Base-by-base conservation (phyloP, 2,113 vertebrate species). In the Calidris pugnax region DNA sequence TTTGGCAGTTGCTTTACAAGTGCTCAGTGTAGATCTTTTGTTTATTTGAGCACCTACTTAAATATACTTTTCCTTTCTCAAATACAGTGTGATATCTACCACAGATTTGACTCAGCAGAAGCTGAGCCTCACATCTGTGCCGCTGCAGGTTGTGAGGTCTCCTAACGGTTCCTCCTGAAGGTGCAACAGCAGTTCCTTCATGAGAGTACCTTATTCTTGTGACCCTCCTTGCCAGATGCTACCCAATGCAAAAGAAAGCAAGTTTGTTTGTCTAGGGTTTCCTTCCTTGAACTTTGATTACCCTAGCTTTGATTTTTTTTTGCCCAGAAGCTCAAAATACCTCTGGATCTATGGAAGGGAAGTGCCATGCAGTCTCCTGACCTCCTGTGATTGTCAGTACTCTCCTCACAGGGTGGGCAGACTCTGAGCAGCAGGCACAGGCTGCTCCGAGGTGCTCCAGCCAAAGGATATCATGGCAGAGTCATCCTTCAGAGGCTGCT, bases 341-440 rank as follows among this genome's bases (percentile, higher is more conserved):
- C 8, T 85, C 37, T 51, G 27, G 16, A 81, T 6, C 10, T 17
- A 20, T 7, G 16, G 56, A 74, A 48, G n/a, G 20, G 20, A 64
- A 87, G 26, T 16, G 9, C 4, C 9, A 20, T 1, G 5, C 2
- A 35, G 17, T 5, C 20, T 75, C 22, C 47, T 3, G 1, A 9
- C 2, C 12, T 62, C 43, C 32, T 0, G 0, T 55, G 50, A 19
- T 19, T 1, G 0, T 43, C 8, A 1, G 35, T 47, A 41, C 19
- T 12, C 28, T 69, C 50, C 33, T 62, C 3, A 4, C 18, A 64
- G 24, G 20, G 14, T 71, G 45, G 18, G 24, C 14, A 48, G 50
- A 45, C n/a, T 14, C 37, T 17, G 23, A 85, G 24, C 45, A 74
- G 41, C 51, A 72, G 16, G 45, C 63, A 16, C 62, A 89, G 62